Evolutionary conservation across 2,888 invertebrate species (phyloP), one percentile per base, ranked within the genome.

Genomic region (Drosophila prolongata): DNA sequence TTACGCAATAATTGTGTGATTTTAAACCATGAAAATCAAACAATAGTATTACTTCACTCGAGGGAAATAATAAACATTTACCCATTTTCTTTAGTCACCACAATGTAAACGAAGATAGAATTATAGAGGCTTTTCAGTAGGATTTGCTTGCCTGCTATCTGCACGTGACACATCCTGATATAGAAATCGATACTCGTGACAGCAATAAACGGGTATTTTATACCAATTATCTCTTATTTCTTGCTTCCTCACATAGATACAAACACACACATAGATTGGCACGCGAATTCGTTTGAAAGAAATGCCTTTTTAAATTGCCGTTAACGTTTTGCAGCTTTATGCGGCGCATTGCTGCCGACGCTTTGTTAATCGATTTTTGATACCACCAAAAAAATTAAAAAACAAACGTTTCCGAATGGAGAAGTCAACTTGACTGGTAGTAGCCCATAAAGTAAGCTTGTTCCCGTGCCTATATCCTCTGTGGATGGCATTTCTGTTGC

Each of bases 281-380:
- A 66, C 66, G 66, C 66, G 66, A 59, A 53, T 52, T 16, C 52
- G 42, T 59, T 59, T 59, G 35, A 67, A 65, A 75, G 75, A 75
- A 82, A 81, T 84, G 74, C 68, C 72, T 84, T 81, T 82, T 81
- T 76, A 77, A 84, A 66, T 66, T 64, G 55, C 75, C 77, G 71
- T 77, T 77, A 76, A 79, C 76, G 65, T 75, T 79, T 75, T 73
- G 42, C 50, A 40, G 50, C 65, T 40, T 47, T 58, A 27, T 42
- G 30, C 66, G 64, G 53, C 64, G 67, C 57, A 66, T 61, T 38
- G 64, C 64, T 72, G 72, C 44, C 58, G 75, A 75, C 77, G 65
- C 65, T 79, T 83, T 84, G 84, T 87, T 87, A 85, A 87, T 85
- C 85, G 85, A 87, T 85, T 85, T 87, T 85, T 85, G 85, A 87